Percentiles rank a stretch among this genome's conserved stretches.
Evolutionary conservation across 2,888 invertebrate genomes (phyloP).

Genomic region (Diachrysia chrysitis): DNA sequence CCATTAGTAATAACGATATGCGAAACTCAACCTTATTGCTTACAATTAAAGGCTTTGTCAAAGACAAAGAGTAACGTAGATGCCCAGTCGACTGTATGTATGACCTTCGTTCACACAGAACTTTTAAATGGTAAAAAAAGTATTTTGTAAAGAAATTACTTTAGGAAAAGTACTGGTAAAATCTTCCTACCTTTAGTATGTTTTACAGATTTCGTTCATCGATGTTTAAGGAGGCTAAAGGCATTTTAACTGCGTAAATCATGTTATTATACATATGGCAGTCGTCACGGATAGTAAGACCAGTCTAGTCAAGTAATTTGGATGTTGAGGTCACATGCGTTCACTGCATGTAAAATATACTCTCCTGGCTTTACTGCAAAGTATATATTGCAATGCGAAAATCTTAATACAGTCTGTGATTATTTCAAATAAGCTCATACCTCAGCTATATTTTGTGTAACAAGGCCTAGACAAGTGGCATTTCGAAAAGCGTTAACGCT

Average conservation of each 20-base stretch:
- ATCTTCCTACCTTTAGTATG: too few species aligned
- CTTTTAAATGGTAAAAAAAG: background rate
- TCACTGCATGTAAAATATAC: background rate
- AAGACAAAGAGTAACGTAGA: too few species aligned
- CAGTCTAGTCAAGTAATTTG: constrained; percentile 1
- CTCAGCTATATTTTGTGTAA: too few species aligned
- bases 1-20: too few species aligned
- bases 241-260: background rate
- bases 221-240: background rate
- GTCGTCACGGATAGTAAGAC: background rate
- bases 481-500: too few species aligned
- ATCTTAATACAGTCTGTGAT: too few species aligned
- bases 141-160: background rate
- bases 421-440: too few species aligned
- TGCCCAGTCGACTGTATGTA: background rate
- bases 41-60: background rate
- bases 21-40: background rate
- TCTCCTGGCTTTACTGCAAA: background rate
- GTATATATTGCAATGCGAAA: background rate
- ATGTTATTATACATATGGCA: background rate
- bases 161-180: background rate
- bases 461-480: too few species aligned
- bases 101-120: constrained; percentile 1
- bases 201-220: background rate
- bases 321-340: background rate